Percentiles rank a stretch among this genome's conserved stretches.
Conservation (phyloP, 2,888 invertebrate genomes). For the Aspidiotus destructor region DNA sequence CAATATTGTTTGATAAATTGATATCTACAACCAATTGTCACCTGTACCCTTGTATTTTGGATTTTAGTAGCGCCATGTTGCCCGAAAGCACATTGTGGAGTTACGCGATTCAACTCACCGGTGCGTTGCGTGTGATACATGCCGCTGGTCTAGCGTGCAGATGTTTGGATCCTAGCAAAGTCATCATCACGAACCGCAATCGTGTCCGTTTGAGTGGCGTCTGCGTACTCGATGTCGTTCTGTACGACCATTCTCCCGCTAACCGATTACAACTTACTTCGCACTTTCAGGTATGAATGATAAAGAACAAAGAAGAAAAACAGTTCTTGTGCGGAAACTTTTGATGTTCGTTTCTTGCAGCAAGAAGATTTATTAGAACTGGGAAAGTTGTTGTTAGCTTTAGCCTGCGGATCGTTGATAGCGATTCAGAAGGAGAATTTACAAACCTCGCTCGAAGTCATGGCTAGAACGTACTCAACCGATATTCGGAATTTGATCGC, state of each 20-base stretch:
- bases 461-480: slow-evolving; percentile 79
- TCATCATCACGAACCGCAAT: slow-evolving; percentile 63
- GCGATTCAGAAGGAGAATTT: slow-evolving; percentile 81
- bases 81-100: slow-evolving; percentile 92
- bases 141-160: slow-evolving; percentile 65
- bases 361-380: slow-evolving; percentile 87
- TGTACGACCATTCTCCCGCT: slow-evolving; percentile 58
- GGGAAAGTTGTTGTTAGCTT: slow-evolving; percentile 78
- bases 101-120: slow-evolving; percentile 83
- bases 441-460: slow-evolving; percentile 76
- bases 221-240: slow-evolving; percentile 70
- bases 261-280: slow-evolving; percentile 58
- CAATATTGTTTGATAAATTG: too few relatives aligned
- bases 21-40: too few relatives aligned
- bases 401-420: slow-evolving; percentile 86
- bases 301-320: neutral
- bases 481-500: slow-evolving; percentile 90
- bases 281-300: slow-evolving; percentile 53
- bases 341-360: slow-evolving; percentile 43
- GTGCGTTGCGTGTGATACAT: slow-evolving; percentile 85
- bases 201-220: slow-evolving; percentile 72
- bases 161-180: slow-evolving; percentile 84
- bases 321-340: neutral
- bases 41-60: neutral
- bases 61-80: slow-evolving; percentile 53